Percentiles rank a stretch among this genome's conserved stretches.
Conservation (phyloP, 2,888 invertebrate genomes). For the Taenaris catops region DNA sequence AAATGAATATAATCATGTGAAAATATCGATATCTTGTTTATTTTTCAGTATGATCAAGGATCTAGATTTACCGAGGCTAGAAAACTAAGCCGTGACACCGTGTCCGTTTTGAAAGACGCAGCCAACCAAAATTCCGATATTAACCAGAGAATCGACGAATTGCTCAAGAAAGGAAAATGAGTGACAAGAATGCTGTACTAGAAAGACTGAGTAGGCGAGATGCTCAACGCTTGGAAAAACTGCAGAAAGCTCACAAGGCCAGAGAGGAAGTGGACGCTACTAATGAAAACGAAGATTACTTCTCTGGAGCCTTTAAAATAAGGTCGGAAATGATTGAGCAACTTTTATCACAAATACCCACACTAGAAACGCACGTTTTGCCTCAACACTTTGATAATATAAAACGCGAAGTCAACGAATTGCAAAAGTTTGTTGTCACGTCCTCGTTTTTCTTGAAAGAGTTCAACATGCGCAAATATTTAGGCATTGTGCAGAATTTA, state of each 20-base stretch:
- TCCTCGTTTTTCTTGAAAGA: constrained; percentile 90
- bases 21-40: no score
- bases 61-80: constrained; percentile 47
- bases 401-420: constrained; percentile 85
- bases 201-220: constrained; percentile 78
- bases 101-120: constrained; percentile 68
- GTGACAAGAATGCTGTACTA: constrained; percentile 60
- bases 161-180: constrained; percentile 68
- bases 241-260: constrained; percentile 83
- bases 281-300: constrained; percentile 85
- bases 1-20: no score
- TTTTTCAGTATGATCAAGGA: constrained; percentile 44
- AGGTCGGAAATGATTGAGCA: constrained; percentile 83
- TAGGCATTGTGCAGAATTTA: constrained; percentile 85
- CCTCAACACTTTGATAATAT: constrained; percentile 83
- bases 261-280: constrained; percentile 81
- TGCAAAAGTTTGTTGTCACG: constrained; percentile 89
- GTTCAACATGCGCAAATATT: constrained; percentile 89
- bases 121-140: constrained; percentile 61
- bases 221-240: constrained; percentile 82
- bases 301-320: constrained; percentile 84
- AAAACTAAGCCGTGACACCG: constrained; percentile 40
- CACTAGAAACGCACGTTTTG: constrained; percentile 70
- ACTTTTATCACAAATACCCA: constrained; percentile 72
- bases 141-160: constrained; percentile 64